Base-by-base conservation (phyloP, 2,888 invertebrate species). In the Eulithis testata region DNA sequence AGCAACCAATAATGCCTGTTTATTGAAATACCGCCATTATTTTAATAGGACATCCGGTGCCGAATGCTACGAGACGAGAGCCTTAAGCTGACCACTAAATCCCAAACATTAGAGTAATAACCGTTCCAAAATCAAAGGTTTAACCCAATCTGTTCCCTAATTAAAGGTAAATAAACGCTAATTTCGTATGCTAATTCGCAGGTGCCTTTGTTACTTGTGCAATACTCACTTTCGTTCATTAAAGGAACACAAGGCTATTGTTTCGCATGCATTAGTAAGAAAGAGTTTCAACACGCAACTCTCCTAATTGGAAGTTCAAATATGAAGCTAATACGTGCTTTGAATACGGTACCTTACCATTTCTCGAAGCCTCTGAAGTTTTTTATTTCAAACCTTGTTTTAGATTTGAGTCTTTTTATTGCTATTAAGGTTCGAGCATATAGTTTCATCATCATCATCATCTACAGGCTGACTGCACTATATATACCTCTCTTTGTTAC, bases 1-100 rank as follows among this genome's bases (percentile, higher is more conserved):
- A 21, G 21, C 21, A 79, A 80, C 73, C 81, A 81, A 83, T 87
- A 87, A 88, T 84, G 85, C 77, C 76, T 85, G 87, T 85, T 90
- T 89, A 90, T 89, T 91, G 90, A 89, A 90, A 88, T 84, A 84
- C 84, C 80, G 75, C 85, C 79, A 91, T 91, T 91, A 91, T 88
- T 91, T 90, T 91, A 92, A 91, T 91, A 89, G 87, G 83, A 90
- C 88, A 89, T 90, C 90, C 89, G 88, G 89, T 83, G 73, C 72
- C 59, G 76, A 81, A 82, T 79, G 78, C 68, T 54, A 58, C 61
- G 71, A 78, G 76, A 81, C 79, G 78, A 40, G 70, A 71, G 57
- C 74, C 72, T 74, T 84, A 85, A 81, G 68, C 68, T 68, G 55
- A 50, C 44, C 56, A 21, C 21, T 21, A 52, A 66, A 62, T 58